Base-by-base conservation (phyloP, 2,888 invertebrate species). In the Panzeria rudis region DNA sequence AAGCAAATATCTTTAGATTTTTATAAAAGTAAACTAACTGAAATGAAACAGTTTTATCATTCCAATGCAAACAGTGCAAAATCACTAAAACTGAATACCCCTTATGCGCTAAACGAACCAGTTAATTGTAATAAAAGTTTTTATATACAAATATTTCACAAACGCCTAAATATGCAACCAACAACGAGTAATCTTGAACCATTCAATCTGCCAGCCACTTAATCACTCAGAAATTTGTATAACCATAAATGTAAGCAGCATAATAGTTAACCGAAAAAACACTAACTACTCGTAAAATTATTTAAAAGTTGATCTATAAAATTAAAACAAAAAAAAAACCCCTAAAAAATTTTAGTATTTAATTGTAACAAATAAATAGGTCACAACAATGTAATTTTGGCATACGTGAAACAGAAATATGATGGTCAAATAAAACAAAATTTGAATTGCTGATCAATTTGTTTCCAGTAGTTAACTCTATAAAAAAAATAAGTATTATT, bases 61-160 rank as follows among this genome's bases (percentile, higher is more conserved):
- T n/a, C n/a, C n/a, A n/a, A n/a, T n/a, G n/a, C n/a, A n/a, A n/a
- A n/a, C n/a, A n/a, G n/a, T n/a, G n/a, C n/a, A n/a, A n/a, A n/a
- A n/a, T n/a, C n/a, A n/a, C n/a, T n/a, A 15, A 32, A 32, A 66
- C 13, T 66, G 2, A 50, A 35, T 41, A 29, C 17, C 5, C 4
- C 25, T 13, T 13, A 9, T 56, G 32, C 7, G 6, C 13, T 25
- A 9, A 59, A 47, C 32, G 11, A 72, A 47, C 11, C 32, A 47
- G 41, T 72, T 61, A 59, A 72, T 47, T 61, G 4, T 71, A 44
- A 56, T 38, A 56, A 69, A 69, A 2, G 25, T 54, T 23, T 54
- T 23, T n/a, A 44, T 4, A n/a, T 5, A 61, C 38, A 71, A 29
- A 41, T 78, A 62, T 78, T 78, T 64, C 62, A 44, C n/a, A 64